Evolutionary conservation across 2,888 invertebrate species (phyloP).

Genomic region (Eupithecia subfuscata): DNA sequence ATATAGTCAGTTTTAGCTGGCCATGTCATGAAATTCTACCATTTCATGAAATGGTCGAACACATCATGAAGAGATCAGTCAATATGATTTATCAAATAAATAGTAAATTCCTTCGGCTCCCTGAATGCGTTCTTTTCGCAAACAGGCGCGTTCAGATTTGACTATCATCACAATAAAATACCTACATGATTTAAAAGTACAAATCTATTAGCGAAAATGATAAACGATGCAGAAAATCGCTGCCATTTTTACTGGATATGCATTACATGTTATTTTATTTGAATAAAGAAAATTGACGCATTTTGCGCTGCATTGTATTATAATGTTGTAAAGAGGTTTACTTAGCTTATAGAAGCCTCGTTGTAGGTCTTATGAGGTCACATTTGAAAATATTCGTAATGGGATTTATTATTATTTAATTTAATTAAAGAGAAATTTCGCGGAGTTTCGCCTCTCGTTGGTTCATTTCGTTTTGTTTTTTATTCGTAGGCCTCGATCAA

Average conservation of each 20-base stretch:
- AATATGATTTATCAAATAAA: not conserved
- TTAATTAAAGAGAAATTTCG: not conserved
- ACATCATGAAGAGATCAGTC: too few relatives aligned
- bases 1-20: too few relatives aligned
- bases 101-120: not conserved
- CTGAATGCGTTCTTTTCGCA: not conserved
- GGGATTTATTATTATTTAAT: not conserved
- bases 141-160: not conserved
- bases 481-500: too few relatives aligned
- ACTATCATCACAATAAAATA: constrained; percentile 13
- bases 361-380: not conserved
- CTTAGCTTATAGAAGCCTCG: not conserved
- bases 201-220: constrained; percentile 42
- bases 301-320: not conserved
- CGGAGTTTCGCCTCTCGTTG: too few relatives aligned
- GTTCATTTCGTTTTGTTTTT: too few relatives aligned
- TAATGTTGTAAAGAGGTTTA: not conserved
- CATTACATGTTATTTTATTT: constrained; percentile 2
- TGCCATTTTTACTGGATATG: constrained; percentile 48
- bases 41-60: too few relatives aligned
- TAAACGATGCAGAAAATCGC: constrained; percentile 54
- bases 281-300: not conserved
- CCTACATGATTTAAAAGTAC: constrained; percentile 9
- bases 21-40: too few relatives aligned
- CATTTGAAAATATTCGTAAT: not conserved